Evolutionary conservation across 2,888 invertebrate species (phyloP).

Genomic region (Thysanoteuthis rhombus): DNA sequence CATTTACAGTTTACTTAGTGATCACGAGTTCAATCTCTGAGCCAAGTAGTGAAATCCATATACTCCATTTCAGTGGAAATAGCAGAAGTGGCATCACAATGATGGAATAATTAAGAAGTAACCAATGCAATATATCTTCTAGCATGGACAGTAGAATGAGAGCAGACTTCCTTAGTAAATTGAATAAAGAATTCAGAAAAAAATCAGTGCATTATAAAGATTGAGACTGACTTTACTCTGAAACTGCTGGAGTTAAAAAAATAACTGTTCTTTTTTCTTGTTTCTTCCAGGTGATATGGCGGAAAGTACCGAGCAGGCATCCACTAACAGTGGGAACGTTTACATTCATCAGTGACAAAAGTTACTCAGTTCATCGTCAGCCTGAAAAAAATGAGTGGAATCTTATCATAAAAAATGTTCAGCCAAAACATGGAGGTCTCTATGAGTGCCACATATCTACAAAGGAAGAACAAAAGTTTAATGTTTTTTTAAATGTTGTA

Average conservation of each 20-base stretch:
- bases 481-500: slow-evolving; percentile 49
- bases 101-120: no score
- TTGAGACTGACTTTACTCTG: no score
- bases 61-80: no score
- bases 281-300: slow-evolving; percentile 51
- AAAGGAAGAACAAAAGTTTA: slow-evolving; percentile 48
- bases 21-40: no score
- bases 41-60: no score
- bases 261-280: neutral
- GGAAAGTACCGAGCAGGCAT: slow-evolving; percentile 44
- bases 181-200: no score
- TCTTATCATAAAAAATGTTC: slow-evolving; percentile 49
- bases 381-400: slow-evolving; percentile 48
- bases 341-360: slow-evolving; percentile 49
- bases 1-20: no score
- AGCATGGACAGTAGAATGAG: no score
- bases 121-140: no score
- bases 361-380: slow-evolving; percentile 41
- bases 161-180: no score
- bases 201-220: no score
- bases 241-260: neutral
- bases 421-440: slow-evolving; percentile 48
- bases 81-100: no score
- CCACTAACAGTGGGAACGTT: slow-evolving; percentile 51
- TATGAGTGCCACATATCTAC: slow-evolving; percentile 57